These are phyloP conservation scores for Hippocampus kuda DNA, from an alignment of 2,797 vertebrate genomes.

Conservation along the genomic window DNA sequence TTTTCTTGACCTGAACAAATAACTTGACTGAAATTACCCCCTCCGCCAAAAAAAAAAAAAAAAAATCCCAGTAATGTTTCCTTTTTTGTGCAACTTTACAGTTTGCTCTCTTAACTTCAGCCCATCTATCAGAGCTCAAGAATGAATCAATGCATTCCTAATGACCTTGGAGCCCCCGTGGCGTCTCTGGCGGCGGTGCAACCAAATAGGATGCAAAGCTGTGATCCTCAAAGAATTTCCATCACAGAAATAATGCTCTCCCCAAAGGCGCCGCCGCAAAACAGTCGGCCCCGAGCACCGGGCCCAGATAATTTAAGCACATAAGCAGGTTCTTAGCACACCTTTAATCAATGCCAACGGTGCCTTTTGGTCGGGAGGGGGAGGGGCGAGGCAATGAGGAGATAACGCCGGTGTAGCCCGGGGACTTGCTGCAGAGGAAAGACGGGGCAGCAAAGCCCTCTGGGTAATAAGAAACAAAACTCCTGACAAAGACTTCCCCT, in stretches of 20 bases:
- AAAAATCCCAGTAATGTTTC: not conserved
- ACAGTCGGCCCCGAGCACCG: conserved; percentile 63
- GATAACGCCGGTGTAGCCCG: conserved; percentile 67
- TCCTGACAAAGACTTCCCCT: conserved; percentile 71
- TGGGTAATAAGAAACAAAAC: conserved; percentile 71
- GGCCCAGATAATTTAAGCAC: conserved; percentile 74
- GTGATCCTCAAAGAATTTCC: conserved; percentile 72
- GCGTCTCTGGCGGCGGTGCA: conserved; percentile 64
- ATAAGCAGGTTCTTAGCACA: conserved; percentile 72
- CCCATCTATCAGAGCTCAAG: conserved; percentile 60
- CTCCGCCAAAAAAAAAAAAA: not conserved
- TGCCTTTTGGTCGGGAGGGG: conserved; percentile 62
- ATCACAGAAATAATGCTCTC: conserved; percentile 69
- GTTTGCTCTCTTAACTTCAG: conserved; percentile 49
- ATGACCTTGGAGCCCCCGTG: conserved; percentile 59
- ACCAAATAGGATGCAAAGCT: conserved; percentile 75
- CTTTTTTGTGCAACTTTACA: not conserved
- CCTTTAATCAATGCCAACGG: conserved; percentile 71
- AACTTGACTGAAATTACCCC: conserved; percentile 2
- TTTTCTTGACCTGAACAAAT: not conserved
- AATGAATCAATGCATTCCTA: conserved; percentile 68
- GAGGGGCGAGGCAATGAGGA: conserved; percentile 60
- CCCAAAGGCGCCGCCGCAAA: conserved; percentile 61
- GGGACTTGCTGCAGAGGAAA: conserved; percentile 67
- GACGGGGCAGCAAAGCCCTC: conserved; percentile 59